Evolutionary conservation across 2,888 invertebrate species (phyloP).

Genomic region (Caenorhabditis sp.): DNA sequence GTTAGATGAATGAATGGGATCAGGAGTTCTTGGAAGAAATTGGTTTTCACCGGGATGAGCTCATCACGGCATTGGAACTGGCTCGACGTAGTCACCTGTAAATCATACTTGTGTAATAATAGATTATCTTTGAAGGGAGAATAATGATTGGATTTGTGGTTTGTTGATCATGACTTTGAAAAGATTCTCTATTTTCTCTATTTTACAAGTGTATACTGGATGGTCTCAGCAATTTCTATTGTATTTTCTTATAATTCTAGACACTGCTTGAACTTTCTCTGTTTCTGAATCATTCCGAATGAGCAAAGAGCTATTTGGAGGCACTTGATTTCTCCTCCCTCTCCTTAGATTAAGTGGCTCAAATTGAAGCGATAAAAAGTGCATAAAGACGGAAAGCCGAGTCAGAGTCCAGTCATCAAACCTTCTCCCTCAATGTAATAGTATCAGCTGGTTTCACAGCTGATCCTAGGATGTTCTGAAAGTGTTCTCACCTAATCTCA

Average conservation of each 20-base stretch:
- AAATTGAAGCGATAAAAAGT: slow-evolving; percentile 15
- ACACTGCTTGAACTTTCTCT: too few species aligned
- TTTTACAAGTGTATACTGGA: too few species aligned
- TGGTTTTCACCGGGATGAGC: too few species aligned
- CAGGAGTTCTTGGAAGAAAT: not conserved
- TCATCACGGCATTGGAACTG: slow-evolving; percentile 42
- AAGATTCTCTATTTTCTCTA: too few species aligned
- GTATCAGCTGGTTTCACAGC: slow-evolving; percentile 8
- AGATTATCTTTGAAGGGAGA: slow-evolving; percentile 1
- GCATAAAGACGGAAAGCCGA: slow-evolving; percentile 6
- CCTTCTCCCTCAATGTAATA: not conserved
- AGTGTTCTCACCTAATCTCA: slow-evolving; percentile 60
- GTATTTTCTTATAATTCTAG: too few species aligned
- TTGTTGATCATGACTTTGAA: too few species aligned
- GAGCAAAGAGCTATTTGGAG: too few species aligned
- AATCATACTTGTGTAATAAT: slow-evolving; percentile 15
- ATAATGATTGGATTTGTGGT: too few species aligned
- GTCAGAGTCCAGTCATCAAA: not conserved
- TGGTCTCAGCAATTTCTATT: too few species aligned
- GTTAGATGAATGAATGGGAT: not conserved
- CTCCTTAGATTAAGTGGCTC: too few species aligned
- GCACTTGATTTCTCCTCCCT: too few species aligned
- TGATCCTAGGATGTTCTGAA: slow-evolving; percentile 6
- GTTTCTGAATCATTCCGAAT: too few species aligned
- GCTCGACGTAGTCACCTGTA: slow-evolving; percentile 61